Percentiles rank a stretch among this genome's conserved stretches.
Evolutionary conservation across 2,888 invertebrate species (phyloP).

Genomic region (Netelia fuscicornis): DNA sequence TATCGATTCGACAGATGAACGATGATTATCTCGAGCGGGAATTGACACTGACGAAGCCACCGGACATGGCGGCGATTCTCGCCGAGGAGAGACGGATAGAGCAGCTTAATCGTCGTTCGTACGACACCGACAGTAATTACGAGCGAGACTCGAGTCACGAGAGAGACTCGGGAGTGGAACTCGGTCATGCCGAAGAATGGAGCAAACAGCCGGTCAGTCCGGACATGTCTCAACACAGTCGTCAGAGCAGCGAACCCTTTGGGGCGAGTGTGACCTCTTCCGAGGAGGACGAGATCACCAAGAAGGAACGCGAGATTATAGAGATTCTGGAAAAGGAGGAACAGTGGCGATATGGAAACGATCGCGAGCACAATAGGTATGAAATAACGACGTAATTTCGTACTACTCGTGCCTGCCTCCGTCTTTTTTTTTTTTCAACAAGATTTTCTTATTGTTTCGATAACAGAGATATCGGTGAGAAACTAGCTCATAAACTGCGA

Average conservation of each 20-base stretch:
- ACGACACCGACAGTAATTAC: conserved; percentile 88
- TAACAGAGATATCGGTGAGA: conserved; percentile 85
- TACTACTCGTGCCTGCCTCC: neutral
- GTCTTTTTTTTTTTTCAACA: neutral
- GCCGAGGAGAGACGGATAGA: conserved; percentile 93
- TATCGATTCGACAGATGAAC: conserved; percentile 85
- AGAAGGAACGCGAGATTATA: conserved; percentile 89
- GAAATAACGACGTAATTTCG: conserved; percentile 13
- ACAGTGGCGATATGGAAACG: conserved; percentile 86
- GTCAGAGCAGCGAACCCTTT: conserved; percentile 93
- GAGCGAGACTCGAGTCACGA: conserved; percentile 85
- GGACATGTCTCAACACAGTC: conserved; percentile 88
- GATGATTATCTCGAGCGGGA: conserved; percentile 90
- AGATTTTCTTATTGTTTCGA: neutral
- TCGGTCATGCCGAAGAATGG: conserved; percentile 86
- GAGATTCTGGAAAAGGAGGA: conserved; percentile 88
- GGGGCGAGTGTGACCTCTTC: conserved; percentile 89
- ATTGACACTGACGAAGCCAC: conserved; percentile 89
- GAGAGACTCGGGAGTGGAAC: conserved; percentile 92
- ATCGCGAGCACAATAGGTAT: conserved; percentile 81
- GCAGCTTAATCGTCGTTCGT: conserved; percentile 91
- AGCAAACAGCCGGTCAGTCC: conserved; percentile 83
- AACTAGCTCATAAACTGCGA: conserved; percentile 87
- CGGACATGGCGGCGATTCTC: conserved; percentile 92
- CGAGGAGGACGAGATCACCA: conserved; percentile 91